These are phyloP conservation scores for Aegithalos caudatus DNA, from an alignment of 2,113 vertebrate genomes.

Conservation along the genomic window DNA sequence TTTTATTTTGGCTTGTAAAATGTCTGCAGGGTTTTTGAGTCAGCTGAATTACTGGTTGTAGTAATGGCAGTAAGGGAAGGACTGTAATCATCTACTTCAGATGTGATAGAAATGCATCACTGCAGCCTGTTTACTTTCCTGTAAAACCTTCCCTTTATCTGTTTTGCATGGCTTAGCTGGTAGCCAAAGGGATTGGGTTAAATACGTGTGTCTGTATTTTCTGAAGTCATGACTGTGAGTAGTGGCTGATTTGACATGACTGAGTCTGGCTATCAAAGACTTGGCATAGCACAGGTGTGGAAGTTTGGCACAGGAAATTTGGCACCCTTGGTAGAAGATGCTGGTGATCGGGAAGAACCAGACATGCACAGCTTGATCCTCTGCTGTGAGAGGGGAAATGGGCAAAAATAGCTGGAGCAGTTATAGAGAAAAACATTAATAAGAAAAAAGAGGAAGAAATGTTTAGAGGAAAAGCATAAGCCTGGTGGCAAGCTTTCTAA, in stretches of 20 bases:
- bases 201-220: neutral
- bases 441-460: neutral
- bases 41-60: neutral
- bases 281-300: neutral
- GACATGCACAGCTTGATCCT: neutral
- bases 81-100: neutral
- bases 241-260: neutral
- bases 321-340: neutral
- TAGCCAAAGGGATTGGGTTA: neutral
- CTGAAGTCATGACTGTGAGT: neutral
- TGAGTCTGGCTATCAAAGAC: neutral
- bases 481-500: neutral
- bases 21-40: conserved; percentile 4
- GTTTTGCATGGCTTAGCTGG: neutral
- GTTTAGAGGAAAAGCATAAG: neutral
- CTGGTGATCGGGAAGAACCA: neutral
- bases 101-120: neutral
- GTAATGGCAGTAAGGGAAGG: neutral
- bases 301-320: neutral
- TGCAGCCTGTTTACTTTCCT: neutral
- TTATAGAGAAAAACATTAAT: accelerated
- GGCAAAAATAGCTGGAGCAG: neutral
- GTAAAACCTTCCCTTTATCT: neutral
- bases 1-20: neutral
- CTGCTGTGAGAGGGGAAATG: neutral